Conservation (phyloP, 2,888 invertebrate genomes). For the Leptogaster cylindrica region DNA sequence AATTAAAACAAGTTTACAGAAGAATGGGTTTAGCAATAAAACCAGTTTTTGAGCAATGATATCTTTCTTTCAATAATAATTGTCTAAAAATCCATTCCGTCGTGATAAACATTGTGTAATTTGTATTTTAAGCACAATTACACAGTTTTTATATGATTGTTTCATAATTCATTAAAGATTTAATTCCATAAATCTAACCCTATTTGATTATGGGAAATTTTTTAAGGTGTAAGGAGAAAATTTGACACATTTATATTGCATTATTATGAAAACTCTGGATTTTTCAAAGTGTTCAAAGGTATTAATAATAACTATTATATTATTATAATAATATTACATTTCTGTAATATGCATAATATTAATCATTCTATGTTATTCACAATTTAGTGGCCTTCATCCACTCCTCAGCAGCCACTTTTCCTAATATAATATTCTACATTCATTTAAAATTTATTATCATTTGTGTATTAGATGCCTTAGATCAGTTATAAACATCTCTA, state of each 20-base stretch:
- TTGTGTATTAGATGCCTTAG: too few relatives aligned
- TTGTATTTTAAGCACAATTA: conserved; percentile 27
- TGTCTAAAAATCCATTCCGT: conserved; percentile 28
- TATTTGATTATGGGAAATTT: conserved; percentile 19
- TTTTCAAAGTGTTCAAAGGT: not conserved
- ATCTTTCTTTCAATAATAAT: conserved; percentile 32
- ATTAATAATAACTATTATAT: not conserved
- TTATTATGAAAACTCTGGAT: conserved; percentile 15
- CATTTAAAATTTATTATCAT: conserved; percentile 28
- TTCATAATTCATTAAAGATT: conserved; percentile 8
- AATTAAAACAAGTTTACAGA: conserved; percentile 11
- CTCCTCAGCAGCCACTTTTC: conserved; percentile 20
- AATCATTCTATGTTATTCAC: conserved; percentile 10
- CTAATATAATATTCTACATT: conserved; percentile 13
- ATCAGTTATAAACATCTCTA: conserved; percentile 19
- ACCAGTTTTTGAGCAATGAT: conserved; percentile 40
- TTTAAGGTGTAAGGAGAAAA: conserved; percentile 31
- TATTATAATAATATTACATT: conserved; percentile 15
- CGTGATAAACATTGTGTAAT: conserved; percentile 27
- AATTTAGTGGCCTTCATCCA: too few relatives aligned
- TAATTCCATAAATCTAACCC: conserved; percentile 16
- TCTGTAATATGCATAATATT: conserved; percentile 9
- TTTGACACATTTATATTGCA: conserved; percentile 43
- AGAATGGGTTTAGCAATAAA: conserved; percentile 39
- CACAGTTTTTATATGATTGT: conserved; percentile 36